Conservation (phyloP, 2,797 vertebrate genomes). For the Ciconia nigra region DNA sequence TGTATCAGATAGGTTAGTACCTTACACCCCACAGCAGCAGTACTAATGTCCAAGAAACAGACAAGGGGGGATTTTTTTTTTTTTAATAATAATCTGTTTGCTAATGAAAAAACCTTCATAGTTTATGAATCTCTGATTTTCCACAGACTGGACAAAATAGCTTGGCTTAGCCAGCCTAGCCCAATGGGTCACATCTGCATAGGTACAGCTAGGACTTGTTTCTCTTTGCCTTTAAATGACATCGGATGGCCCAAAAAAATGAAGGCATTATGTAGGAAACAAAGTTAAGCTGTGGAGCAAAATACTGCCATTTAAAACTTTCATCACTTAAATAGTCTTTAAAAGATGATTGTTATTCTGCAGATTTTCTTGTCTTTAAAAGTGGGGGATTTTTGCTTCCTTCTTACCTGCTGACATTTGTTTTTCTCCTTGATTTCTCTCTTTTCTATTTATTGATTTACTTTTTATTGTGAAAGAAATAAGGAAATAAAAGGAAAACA, state of each 20-base stretch:
- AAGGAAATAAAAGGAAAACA: neutral
- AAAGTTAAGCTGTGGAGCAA: neutral
- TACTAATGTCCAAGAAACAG: neutral
- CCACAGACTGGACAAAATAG: neutral
- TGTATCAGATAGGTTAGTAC: neutral
- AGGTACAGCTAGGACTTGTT: neutral
- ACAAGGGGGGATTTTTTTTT: neutral
- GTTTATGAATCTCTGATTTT: neutral
- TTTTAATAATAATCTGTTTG: neutral
- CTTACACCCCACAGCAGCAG: neutral
- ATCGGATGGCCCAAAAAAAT: neutral
- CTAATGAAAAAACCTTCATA: neutral
- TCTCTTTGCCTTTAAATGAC: neutral
- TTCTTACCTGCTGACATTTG: neutral
- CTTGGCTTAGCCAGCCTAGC: neutral
- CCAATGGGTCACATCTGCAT: neutral
- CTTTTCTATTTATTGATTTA: neutral
- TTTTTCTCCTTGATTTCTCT: neutral
- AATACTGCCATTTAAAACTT: neutral
- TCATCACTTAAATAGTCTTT: neutral
- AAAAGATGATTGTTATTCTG: neutral
- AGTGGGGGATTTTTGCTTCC: rapidly evolving
- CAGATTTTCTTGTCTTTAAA: neutral
- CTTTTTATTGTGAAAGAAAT: neutral
- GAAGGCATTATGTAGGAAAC: neutral